Evolutionary conservation across 2,888 invertebrate genomes (phyloP).

Genomic region (Nephrotoma flavescens): DNA sequence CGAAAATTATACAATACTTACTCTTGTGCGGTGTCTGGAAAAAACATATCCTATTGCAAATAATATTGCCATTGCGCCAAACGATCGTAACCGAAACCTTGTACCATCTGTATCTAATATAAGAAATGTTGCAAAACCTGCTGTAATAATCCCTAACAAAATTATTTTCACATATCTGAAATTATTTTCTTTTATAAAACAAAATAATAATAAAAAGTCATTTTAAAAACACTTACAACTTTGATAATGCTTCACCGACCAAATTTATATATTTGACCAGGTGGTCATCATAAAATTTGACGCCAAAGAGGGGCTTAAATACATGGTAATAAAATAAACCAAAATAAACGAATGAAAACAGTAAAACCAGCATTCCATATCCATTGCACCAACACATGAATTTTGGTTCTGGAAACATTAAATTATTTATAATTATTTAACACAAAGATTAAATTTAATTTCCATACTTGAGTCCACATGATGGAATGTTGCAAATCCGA

Average conservation of each 20-base stretch:
- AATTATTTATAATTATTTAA: not conserved
- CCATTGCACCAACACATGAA: constrained; percentile 43
- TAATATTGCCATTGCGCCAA: constrained; percentile 49
- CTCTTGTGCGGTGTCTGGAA: constrained; percentile 41
- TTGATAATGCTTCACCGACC: constrained; percentile 20
- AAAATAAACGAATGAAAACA: constrained; percentile 43
- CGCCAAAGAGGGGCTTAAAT: constrained; percentile 39
- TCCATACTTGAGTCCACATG: constrained; percentile 22
- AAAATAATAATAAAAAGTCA: not conserved
- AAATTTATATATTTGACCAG: not conserved
- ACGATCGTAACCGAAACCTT: constrained; percentile 47
- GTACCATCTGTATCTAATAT: constrained; percentile 45
- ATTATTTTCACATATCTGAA: constrained; percentile 35
- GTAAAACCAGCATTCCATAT: constrained; percentile 53
- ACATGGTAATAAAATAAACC: constrained; percentile 47
- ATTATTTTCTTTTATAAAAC: constrained; percentile 18
- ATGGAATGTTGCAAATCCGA: constrained; percentile 26
- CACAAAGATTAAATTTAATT: not conserved
- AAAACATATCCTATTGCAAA: constrained; percentile 46
- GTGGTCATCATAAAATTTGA: constrained; percentile 18
- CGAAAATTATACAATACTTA: constrained; percentile 19
- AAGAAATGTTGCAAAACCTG: constrained; percentile 41
- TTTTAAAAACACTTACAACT: not conserved
- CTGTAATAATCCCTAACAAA: constrained; percentile 33
- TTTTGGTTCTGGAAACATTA: constrained; percentile 5